Percentiles rank a stretch among this genome's conserved stretches.
These are phyloP conservation scores for Leptodactylus fuscus DNA, from an alignment of 2,113 vertebrate species.

Conservation along the genomic window DNA sequence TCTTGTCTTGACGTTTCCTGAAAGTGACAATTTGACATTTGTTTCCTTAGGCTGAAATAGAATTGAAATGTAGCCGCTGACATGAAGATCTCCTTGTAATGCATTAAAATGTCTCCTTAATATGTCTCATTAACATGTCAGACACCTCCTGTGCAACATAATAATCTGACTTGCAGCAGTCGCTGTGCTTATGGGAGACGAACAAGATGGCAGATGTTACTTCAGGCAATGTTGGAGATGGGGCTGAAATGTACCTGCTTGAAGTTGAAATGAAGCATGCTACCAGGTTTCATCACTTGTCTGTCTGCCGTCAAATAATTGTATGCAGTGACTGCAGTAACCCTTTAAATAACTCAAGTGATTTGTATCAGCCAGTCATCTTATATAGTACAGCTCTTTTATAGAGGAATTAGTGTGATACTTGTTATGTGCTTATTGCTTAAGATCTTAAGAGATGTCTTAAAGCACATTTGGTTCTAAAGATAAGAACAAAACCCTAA, in stretches of 20 bases:
- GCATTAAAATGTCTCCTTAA: conserved; percentile 61
- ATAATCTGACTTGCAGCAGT: conserved; percentile 58
- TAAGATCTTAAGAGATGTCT: too few species aligned
- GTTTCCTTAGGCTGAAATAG: conserved; percentile 60
- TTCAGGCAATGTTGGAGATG: conserved; percentile 58
- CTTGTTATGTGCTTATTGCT: background rate
- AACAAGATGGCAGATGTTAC: conserved; percentile 61
- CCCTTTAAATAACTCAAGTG: conserved; percentile 43
- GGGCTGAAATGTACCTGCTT: conserved; percentile 59
- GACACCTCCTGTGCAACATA: conserved; percentile 58
- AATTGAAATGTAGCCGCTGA: conserved; percentile 60
- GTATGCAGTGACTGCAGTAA: conserved; percentile 33
- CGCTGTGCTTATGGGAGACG: conserved; percentile 46
- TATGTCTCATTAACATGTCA: conserved; percentile 62
- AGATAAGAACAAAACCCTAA: too few species aligned
- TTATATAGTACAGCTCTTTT: background rate
- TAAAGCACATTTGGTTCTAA: too few species aligned
- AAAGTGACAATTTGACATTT: conserved; percentile 61
- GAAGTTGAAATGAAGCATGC: conserved; percentile 57
- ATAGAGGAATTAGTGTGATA: background rate
- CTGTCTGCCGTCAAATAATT: conserved; percentile 45
- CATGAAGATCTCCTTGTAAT: conserved; percentile 60
- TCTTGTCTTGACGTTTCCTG: conserved; percentile 50
- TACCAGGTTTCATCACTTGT: conserved; percentile 57
- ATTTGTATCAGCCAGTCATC: conserved; percentile 8